These are phyloP conservation scores for Amazona vittata DNA, from an alignment of 2,113 vertebrate genomes.

Conservation along the genomic window DNA sequence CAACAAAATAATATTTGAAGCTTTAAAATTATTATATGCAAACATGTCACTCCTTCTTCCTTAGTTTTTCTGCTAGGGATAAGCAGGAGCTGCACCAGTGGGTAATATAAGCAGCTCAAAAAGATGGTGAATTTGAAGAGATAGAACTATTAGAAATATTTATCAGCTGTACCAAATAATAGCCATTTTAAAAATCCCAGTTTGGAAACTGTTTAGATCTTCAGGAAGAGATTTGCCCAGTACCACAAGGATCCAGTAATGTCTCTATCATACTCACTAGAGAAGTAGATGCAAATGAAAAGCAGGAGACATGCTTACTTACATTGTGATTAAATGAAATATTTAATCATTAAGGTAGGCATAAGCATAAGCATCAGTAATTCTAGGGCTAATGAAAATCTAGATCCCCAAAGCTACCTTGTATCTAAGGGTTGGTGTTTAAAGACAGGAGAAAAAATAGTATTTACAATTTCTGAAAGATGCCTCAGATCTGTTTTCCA, in stretches of 20 bases:
- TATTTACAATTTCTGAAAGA: neutral
- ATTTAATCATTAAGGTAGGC: neutral
- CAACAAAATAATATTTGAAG: neutral
- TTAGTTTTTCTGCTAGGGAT: neutral
- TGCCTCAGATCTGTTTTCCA: neutral
- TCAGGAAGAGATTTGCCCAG: neutral
- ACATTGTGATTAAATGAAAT: neutral
- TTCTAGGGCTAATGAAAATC: neutral
- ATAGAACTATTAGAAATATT: neutral
- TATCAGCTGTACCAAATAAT: neutral
- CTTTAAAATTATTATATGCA: neutral
- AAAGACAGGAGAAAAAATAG: neutral
- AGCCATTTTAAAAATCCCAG: neutral
- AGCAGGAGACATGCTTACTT: neutral
- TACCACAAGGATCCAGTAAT: neutral
- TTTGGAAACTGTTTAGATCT: neutral
- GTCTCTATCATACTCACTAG: neutral
- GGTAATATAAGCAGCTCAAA: neutral
- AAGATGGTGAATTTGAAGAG: neutral
- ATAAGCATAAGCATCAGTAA: neutral
- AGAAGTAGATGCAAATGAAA: neutral
- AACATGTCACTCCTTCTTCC: neutral
- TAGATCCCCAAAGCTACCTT: neutral
- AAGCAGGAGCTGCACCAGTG: neutral
- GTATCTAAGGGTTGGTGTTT: neutral